Percentiles rank a stretch among this genome's conserved stretches.
These are phyloP conservation scores for Equus przewalskii DNA, from an alignment of 2,113 vertebrate species.

Conservation along the genomic window DNA sequence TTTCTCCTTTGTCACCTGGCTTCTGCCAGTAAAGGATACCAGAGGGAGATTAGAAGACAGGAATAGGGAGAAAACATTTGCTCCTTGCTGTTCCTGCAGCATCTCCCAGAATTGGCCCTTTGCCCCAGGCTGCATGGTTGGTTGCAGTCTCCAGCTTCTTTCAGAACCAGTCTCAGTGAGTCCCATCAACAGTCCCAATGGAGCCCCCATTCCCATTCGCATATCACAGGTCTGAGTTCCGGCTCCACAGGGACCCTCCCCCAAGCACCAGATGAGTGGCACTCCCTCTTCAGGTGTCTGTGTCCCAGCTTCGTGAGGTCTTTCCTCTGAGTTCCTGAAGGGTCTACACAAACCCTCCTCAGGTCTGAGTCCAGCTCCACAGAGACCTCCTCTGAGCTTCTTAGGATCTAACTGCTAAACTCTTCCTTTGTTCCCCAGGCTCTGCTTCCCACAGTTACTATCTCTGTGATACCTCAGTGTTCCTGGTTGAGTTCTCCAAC, in stretches of 20 bases:
- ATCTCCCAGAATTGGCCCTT: background rate
- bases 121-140: background rate
- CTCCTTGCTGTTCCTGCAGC: background rate
- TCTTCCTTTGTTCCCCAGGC: background rate
- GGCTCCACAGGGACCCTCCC: background rate
- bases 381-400: background rate
- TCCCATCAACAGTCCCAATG: background rate
- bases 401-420: background rate
- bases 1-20: background rate
- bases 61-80: background rate
- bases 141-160: background rate
- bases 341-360: background rate
- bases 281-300: background rate
- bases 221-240: background rate
- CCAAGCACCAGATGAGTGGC: background rate
- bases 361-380: background rate
- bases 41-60: background rate
- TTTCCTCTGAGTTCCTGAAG: background rate
- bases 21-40: background rate
- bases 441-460: background rate
- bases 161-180: background rate
- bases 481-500: background rate
- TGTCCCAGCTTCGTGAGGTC: rapidly evolving
- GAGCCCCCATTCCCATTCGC: rapidly evolving
- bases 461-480: background rate